Evolutionary conservation across 30 jellyfish, hydroid and myxozoan species (phyloP), one percentile per base, ranked within the genome.

Genomic region (Catostylus mosaicus): DNA sequence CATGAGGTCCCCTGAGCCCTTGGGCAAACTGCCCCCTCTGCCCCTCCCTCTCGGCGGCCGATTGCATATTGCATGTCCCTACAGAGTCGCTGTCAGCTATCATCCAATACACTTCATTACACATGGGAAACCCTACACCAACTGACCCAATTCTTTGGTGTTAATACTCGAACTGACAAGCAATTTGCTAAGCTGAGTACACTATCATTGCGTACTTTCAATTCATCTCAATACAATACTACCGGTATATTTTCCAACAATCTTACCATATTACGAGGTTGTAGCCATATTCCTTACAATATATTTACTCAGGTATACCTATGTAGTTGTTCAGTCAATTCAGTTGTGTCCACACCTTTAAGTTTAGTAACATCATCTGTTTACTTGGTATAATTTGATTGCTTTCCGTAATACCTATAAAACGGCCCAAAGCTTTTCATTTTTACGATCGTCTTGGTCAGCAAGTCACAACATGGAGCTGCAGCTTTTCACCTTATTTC

Each of bases 401-500:
- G 35, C 45, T 38, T 68, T 68, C 26, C 7, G 74, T 16, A 34
- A 23, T 68, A 24, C 80, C 16, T 68, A 72, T 32, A 72, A 47
- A 4, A 31, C 57, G 75, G 22, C 67, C 29, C 24, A 16, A 7
- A 7, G 19, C 22, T n/a, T 52, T 22, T 10, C 7, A 52, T 24
- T 6, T 37, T 16, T 23, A 27, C 9, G 1, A 3, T 27, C 4
- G 37, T 59, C 10, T n/a, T 23, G 71, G 18, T 27, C 40, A 27
- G 3, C 72, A 23, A 9, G 30, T 16, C 8, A 37, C 74, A 74
- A 74, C 24, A 74, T 54, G 85, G 60, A 4, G 85, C 32, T 52
- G 1, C 54, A 24, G 12, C 33, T 30, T 63, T 73, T 40, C 12
- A 30, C 64, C 2, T 18, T 46, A 9, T 16, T 75, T 31, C 33